Percentiles rank a stretch among this genome's conserved stretches.
Evolutionary conservation across 1,140 invertebrate species (phyloP).

Genomic region (Branchinecta lindahli): DNA sequence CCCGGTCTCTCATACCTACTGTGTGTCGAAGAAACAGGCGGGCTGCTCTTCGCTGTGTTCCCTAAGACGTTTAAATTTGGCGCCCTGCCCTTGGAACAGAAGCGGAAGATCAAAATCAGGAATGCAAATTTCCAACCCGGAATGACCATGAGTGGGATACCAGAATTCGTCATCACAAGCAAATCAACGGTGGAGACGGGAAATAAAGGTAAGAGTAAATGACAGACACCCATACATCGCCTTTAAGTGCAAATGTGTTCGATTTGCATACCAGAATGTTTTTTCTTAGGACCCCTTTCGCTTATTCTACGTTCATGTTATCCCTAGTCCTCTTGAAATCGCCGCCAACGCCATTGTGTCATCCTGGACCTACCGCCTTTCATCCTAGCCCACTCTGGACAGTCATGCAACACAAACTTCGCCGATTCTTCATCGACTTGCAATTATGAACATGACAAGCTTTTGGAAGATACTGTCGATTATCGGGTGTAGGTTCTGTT

Average conservation of each 20-base stretch:
- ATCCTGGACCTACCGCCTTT: too few species aligned
- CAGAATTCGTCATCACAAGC: slow-evolving; percentile 5
- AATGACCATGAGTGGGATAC: slow-evolving; percentile 1
- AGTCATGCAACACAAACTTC: too few species aligned
- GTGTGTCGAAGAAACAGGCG: background rate
- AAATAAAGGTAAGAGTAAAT: slow-evolving; percentile 2
- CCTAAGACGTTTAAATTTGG: slow-evolving; percentile 5
- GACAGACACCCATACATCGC: background rate
- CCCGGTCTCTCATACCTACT: slow-evolving; percentile 9
- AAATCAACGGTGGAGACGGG: slow-evolving; percentile 4
- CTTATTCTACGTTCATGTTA: too few species aligned
- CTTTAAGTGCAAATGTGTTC: slow-evolving; percentile 4
- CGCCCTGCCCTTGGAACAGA: slow-evolving; percentile 7
- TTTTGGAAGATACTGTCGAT: slow-evolving; percentile 3
- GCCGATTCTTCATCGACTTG: too few species aligned
- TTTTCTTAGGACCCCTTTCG: too few species aligned
- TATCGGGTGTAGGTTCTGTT: slow-evolving; percentile 1
- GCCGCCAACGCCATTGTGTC: too few species aligned
- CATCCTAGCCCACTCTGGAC: too few species aligned
- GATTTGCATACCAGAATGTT: too few species aligned
- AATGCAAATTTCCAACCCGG: slow-evolving; percentile 1
- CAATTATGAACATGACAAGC: too few species aligned
- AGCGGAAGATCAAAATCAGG: slow-evolving; percentile 5
- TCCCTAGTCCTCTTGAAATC: too few species aligned
- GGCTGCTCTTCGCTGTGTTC: slow-evolving; percentile 4